Evolutionary conservation across 2,113 vertebrate species (phyloP).

Genomic region (Silurus meridionalis): DNA sequence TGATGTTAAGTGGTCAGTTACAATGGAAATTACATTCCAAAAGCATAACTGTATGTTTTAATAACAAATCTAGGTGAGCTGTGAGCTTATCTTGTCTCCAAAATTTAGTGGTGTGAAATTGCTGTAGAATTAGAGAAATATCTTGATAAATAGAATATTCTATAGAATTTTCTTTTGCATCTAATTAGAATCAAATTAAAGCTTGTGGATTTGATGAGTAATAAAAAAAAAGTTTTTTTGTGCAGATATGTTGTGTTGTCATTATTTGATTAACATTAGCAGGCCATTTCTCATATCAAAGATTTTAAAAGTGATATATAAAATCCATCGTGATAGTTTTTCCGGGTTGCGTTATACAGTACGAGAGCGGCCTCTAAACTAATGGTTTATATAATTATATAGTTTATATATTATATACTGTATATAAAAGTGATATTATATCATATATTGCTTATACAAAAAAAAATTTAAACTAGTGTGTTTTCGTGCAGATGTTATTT

Average conservation of each 20-base stretch:
- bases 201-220: no score
- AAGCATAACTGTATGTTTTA: not conserved
- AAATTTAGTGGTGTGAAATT: not conserved
- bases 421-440: no score
- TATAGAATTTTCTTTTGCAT: not conserved
- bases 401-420: no score
- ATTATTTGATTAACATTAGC: not conserved
- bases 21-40: not conserved
- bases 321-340: no score
- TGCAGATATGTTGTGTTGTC: not conserved
- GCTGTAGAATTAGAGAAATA: not conserved
- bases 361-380: no score
- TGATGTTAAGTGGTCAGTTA: conserved; percentile 11
- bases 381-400: no score
- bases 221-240: not conserved
- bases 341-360: no score
- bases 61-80: not conserved
- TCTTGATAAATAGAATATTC: not conserved
- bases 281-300: not conserved
- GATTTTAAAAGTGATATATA: not conserved
- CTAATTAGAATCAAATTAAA: not conserved
- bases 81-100: no score
- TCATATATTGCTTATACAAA: no score
- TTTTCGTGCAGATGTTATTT: no score
- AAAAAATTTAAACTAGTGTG: no score